These are phyloP conservation scores for Columba janthina DNA, from an alignment of 2,113 vertebrate species.

Conservation along the genomic window DNA sequence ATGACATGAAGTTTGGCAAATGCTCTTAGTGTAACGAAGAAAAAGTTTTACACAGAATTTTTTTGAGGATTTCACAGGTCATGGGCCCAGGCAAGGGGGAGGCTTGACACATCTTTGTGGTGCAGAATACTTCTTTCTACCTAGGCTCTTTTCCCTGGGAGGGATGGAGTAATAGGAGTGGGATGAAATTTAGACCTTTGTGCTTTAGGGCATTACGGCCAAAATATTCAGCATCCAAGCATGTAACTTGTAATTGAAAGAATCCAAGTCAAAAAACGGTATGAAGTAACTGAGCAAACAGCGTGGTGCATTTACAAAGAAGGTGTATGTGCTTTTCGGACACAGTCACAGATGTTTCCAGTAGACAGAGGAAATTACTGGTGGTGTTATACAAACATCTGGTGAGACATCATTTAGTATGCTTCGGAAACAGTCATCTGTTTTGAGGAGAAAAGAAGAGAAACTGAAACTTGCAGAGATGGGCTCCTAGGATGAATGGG, in stretches of 20 bases:
- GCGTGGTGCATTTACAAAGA: neutral
- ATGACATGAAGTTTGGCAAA: neutral
- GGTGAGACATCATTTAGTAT: neutral
- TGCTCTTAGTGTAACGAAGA: neutral
- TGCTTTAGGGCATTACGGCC: neutral
- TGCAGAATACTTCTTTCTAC: neutral
- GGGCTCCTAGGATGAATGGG: neutral
- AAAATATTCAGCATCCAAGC: neutral
- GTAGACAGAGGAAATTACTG: neutral
- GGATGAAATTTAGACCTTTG: neutral
- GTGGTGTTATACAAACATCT: neutral
- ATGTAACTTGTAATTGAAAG: neutral
- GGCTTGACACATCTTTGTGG: neutral
- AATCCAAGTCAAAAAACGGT: neutral
- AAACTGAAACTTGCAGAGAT: neutral
- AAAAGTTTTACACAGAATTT: neutral
- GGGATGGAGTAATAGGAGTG: neutral
- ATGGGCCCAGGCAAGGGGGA: neutral
- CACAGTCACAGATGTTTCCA: neutral
- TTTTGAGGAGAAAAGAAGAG: neutral
- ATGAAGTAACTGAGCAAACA: accelerated
- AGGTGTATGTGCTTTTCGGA: neutral
- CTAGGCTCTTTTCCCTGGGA: neutral
- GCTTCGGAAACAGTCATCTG: neutral
- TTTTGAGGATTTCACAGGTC: neutral